phyloP scores from a whole-genome alignment of 37 sponge, comb jelly and placozoan species.

The Beroe ovata region DNA sequence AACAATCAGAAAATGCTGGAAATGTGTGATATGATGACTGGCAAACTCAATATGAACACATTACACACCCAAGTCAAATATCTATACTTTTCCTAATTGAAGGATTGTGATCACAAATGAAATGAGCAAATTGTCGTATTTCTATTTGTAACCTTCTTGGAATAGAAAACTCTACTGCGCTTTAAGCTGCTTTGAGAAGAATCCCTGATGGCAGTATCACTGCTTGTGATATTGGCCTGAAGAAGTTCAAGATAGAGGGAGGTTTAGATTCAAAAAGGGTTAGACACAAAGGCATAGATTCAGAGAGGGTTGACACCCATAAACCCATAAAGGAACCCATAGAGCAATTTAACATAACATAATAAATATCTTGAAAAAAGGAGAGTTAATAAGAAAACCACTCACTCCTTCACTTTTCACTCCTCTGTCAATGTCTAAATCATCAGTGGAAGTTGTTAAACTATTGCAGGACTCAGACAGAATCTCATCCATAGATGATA shows the following conservation, averaged over 20 bases:
- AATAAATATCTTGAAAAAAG: background rate
- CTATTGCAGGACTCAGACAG: slow-evolving; percentile 12
- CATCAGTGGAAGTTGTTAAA: slow-evolving; percentile 22
- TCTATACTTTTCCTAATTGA: background rate
- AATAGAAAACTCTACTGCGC: background rate
- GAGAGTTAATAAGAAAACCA: no score
- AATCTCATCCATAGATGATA: slow-evolving; percentile 40
- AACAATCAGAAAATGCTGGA: no score
- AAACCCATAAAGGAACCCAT: background rate
- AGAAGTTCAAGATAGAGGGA: background rate
- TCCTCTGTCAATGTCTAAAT: background rate
- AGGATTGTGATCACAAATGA: no score
- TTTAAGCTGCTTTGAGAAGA: background rate
- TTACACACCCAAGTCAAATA: background rate
- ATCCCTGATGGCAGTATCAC: background rate
- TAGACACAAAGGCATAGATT: no score
- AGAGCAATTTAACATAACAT: background rate
- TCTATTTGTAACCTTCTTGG: background rate
- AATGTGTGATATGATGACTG: no score
- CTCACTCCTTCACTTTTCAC: background rate
- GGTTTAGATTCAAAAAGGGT: no score
- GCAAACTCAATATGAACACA: no score
- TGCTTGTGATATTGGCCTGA: background rate
- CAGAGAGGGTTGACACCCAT: no score
- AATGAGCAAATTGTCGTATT: no score